phyloP scores from a whole-genome alignment of 1,140 invertebrate species.

The Episyrphus balteatus region DNA sequence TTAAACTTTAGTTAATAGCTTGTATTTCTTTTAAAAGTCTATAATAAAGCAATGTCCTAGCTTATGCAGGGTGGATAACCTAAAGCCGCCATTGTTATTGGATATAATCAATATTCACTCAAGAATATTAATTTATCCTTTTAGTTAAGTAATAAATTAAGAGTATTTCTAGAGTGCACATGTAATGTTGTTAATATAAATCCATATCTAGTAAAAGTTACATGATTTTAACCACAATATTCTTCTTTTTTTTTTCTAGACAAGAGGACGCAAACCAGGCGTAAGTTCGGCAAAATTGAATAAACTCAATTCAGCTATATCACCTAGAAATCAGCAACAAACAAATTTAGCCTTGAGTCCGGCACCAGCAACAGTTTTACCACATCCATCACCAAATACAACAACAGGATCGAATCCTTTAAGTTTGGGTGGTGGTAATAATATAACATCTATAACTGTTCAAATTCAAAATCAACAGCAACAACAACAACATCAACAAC shows the following conservation, averaged over 20 bases:
- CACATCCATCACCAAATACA: conserved; percentile 36
- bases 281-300: background rate
- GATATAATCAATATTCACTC: no score
- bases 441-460: background rate
- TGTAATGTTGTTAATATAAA: no score
- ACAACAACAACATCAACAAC: conserved; percentile 11
- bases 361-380: conserved; percentile 27
- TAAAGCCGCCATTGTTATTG: no score
- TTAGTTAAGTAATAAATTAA: no score
- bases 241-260: conserved; percentile 1
- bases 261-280: conserved; percentile 3
- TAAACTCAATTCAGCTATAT: conserved; percentile 18
- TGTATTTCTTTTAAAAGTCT: no score
- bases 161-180: no score
- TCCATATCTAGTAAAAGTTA: no score
- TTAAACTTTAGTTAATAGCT: no score
- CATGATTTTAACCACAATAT: no score
- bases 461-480: conserved; percentile 6
- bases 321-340: conserved; percentile 20
- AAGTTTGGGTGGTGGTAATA: conserved; percentile 2
- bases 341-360: conserved; percentile 24
- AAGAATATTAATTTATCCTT: no score
- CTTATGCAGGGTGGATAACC: no score
- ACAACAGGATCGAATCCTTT: conserved; percentile 10
- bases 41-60: no score